A percentile compares a stretch with the other conserved stretches of the same genome.
Evolutionary conservation across 2,113 vertebrate species (phyloP).

Genomic region (Rhombomys opimus): DNA sequence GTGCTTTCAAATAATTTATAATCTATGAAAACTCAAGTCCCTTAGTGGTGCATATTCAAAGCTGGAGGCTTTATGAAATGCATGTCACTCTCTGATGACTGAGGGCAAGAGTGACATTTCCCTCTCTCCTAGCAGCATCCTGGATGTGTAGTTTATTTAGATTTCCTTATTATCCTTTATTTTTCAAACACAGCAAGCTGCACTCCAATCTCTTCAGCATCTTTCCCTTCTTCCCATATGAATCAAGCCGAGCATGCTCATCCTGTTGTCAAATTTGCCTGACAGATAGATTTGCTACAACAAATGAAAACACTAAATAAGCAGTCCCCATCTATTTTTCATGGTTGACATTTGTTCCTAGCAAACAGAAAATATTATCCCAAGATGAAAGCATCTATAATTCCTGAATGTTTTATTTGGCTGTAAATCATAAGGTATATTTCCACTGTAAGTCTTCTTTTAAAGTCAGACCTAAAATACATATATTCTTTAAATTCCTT

Average conservation of each 20-base stretch:
- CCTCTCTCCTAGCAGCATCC: background rate
- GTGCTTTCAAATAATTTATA: background rate
- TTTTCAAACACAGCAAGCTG: background rate
- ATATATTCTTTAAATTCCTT: constrained; percentile 52
- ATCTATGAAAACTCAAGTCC: background rate
- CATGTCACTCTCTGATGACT: background rate
- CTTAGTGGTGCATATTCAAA: background rate
- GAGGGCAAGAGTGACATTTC: background rate
- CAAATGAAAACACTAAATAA: constrained; percentile 79
- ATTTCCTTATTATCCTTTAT: constrained; percentile 55
- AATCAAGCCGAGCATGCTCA: constrained; percentile 58
- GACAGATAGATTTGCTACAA: constrained; percentile 75
- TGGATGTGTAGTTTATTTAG: constrained; percentile 11
- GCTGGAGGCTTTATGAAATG: background rate
- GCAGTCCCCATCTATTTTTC: constrained; percentile 67
- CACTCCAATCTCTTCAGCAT: constrained; percentile 32
- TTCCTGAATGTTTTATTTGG: constrained; percentile 75
- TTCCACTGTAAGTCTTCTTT: constrained; percentile 72
- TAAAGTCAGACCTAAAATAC: constrained; percentile 67
- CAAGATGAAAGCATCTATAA: constrained; percentile 64
- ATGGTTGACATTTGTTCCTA: constrained; percentile 66
- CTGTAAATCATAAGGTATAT: constrained; percentile 65
- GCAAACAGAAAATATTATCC: constrained; percentile 68
- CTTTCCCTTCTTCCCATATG: background rate
- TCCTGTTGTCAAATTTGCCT: constrained; percentile 64